Percentiles rank a stretch among this genome's conserved stretches.
Evolutionary conservation across 2,797 vertebrate genomes (phyloP).

Genomic region (Pelodytes ibericus): DNA sequence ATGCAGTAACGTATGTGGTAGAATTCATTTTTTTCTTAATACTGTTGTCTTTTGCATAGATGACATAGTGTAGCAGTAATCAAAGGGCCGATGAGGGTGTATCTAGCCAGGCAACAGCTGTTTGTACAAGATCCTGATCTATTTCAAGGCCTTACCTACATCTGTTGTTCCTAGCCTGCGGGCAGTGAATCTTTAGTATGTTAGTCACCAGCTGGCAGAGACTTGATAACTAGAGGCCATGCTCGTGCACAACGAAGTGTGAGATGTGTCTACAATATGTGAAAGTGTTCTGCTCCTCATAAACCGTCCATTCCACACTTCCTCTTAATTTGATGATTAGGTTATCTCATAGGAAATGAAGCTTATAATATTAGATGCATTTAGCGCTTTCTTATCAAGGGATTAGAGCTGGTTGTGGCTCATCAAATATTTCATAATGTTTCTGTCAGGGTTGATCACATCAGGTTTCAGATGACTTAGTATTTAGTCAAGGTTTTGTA

Average conservation of each 20-base stretch:
- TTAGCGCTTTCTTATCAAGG: conserved; percentile 41
- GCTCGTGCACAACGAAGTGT: not conserved
- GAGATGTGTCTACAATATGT: not conserved
- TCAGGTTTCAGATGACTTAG: conserved; percentile 49
- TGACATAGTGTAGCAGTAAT: no score
- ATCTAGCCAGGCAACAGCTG: not conserved
- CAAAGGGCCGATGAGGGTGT: not conserved
- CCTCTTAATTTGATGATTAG: conserved; percentile 27
- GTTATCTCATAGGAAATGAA: conserved; percentile 49
- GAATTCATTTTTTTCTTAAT: no score
- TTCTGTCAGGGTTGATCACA: conserved; percentile 43
- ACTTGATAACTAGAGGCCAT: not conserved
- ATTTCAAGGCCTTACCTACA: not conserved
- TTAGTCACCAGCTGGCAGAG: conserved; percentile 12
- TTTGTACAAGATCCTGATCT: not conserved
- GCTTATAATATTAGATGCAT: conserved; percentile 39
- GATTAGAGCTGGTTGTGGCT: conserved; percentile 41
- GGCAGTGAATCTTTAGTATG: not conserved
- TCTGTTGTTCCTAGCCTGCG: not conserved
- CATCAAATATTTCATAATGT: conserved; percentile 49
- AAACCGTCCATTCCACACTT: conserved; percentile 13
- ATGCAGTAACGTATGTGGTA: no score
- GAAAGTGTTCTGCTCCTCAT: conserved; percentile 3
- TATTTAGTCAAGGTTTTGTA: conserved; percentile 46
- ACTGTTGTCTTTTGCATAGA: no score